Percentiles rank a stretch among this genome's conserved stretches.
Evolutionary conservation across 2,113 vertebrate genomes (phyloP).

Genomic region (Rhinopomastus cyanomelas): DNA sequence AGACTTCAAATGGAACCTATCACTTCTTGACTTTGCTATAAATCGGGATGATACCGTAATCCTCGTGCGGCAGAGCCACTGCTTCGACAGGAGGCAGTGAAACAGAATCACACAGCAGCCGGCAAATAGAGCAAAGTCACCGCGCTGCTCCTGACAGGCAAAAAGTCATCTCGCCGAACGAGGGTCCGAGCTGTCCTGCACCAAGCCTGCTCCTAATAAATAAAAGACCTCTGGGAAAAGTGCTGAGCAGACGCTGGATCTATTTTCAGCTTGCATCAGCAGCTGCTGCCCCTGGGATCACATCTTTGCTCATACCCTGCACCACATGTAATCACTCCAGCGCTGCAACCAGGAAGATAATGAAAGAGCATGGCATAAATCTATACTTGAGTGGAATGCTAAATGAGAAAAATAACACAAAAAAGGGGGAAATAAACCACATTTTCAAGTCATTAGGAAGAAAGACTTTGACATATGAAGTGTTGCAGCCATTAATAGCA

Average conservation of each 20-base stretch:
- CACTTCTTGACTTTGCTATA: conserved; percentile 77
- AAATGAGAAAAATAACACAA: conserved; percentile 83
- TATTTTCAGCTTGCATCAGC: conserved; percentile 98
- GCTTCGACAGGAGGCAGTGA: conserved; percentile 54
- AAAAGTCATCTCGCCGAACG: conserved; percentile 83
- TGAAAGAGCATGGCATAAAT: conserved; percentile 86
- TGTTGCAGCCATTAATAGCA: conserved; percentile 86
- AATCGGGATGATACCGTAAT: conserved; percentile 76
- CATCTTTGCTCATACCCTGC: conserved; percentile 86
- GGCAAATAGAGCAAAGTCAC: conserved; percentile 82
- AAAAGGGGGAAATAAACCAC: conserved; percentile 81
- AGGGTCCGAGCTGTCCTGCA: conserved; percentile 79
- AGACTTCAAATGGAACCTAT: conserved; percentile 75
- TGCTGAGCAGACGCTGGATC: conserved; percentile 90
- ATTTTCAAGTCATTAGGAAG: conserved; percentile 86
- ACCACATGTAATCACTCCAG: conserved; percentile 93
- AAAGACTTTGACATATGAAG: conserved; percentile 86
- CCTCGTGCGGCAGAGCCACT: conserved; percentile 73
- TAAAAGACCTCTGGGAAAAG: conserved; percentile 89
- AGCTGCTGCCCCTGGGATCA: conserved; percentile 90
- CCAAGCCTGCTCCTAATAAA: conserved; percentile 85
- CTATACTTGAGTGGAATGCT: conserved; percentile 81
- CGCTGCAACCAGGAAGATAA: conserved; percentile 86
- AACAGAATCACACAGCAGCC: conserved; percentile 79
- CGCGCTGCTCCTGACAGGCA: conserved; percentile 73